Evolutionary conservation across 2,113 vertebrate genomes (phyloP).

Genomic region (human (Homo sapiens)): DNA sequence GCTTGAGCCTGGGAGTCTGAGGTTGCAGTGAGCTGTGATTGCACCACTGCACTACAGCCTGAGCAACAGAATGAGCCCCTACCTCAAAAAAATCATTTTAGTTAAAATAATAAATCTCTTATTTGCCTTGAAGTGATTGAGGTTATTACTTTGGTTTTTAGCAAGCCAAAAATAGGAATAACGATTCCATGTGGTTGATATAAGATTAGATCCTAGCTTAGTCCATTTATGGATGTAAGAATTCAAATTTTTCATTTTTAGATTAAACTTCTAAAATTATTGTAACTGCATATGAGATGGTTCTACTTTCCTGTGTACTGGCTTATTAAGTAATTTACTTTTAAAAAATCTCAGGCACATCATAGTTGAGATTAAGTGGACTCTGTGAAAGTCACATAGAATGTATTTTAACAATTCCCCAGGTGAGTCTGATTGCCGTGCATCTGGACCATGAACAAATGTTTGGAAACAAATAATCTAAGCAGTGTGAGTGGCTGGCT

Average conservation of each 20-base stretch:
- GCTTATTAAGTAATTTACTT: background rate
- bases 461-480: background rate
- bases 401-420: background rate
- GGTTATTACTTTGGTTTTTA: background rate
- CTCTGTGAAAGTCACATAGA: background rate
- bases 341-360: background rate
- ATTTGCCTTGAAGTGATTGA: background rate
- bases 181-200: background rate
- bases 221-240: background rate
- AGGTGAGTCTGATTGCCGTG: too few relatives aligned
- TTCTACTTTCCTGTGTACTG: background rate
- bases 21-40: too few relatives aligned
- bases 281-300: background rate
- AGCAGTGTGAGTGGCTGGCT: background rate
- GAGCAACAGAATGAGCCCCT: too few relatives aligned
- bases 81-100: background rate
- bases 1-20: too few relatives aligned
- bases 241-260: background rate
- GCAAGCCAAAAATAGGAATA: background rate
- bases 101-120: background rate
- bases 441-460: background rate
- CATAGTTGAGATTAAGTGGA: background rate
- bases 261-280: background rate
- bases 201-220: background rate
- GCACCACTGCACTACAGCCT: too few relatives aligned